Conservation (phyloP, 2,797 vertebrate genomes). For the Periparus ater region DNA sequence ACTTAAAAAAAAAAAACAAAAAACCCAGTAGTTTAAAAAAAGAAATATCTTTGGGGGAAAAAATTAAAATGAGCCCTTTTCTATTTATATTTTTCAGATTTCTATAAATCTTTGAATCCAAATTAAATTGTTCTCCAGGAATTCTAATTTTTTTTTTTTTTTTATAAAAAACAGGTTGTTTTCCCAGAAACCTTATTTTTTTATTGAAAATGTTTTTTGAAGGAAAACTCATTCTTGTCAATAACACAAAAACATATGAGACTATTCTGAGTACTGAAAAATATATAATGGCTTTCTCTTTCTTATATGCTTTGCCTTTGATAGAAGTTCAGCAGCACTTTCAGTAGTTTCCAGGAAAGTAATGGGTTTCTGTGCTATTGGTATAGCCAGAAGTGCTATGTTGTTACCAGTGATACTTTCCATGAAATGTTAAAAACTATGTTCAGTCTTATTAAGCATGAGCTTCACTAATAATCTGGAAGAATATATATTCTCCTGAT, state of each 20-base stretch:
- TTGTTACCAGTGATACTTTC: background rate
- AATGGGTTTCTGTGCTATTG: background rate
- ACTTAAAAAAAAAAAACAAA: background rate
- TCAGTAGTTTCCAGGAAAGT: background rate
- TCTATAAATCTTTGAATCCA: background rate
- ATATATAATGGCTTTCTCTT: background rate
- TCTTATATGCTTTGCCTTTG: background rate
- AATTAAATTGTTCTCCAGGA: background rate
- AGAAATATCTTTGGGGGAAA: accelerated
- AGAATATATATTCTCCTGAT: background rate
- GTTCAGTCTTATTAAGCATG: background rate
- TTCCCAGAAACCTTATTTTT: background rate
- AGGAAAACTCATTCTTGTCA: background rate
- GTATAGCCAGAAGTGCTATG: background rate
- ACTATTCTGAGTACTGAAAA: background rate
- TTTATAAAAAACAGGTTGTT: background rate
- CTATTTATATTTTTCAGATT: background rate
- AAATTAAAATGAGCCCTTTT: background rate
- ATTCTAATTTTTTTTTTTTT: background rate
- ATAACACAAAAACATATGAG: background rate
- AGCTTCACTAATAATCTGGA: background rate
- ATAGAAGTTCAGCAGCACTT: background rate
- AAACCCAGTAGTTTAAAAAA: background rate
- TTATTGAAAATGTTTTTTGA: background rate
- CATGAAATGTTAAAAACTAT: background rate